Conservation (phyloP, 2,797 vertebrate genomes). For the Sandelia bainsii region DNA sequence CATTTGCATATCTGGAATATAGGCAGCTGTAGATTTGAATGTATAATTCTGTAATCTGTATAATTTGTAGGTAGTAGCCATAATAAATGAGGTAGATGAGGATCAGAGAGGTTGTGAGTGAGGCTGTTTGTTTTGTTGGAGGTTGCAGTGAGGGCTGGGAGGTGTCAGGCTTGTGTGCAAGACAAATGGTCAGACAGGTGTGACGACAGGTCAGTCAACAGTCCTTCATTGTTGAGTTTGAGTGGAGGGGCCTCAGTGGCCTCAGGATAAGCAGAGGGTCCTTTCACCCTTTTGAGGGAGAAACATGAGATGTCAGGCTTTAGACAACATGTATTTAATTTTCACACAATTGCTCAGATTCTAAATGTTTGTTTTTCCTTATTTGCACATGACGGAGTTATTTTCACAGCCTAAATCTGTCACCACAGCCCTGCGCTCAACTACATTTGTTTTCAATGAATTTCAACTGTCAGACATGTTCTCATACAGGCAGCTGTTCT, state of each 20-base stretch:
- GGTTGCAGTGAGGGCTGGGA: constrained; percentile 32
- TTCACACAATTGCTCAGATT: not conserved
- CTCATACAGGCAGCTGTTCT: constrained; percentile 53
- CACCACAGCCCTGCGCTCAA: not conserved
- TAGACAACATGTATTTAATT: constrained; percentile 14
- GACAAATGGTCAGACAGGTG: constrained; percentile 81
- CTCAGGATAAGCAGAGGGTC: constrained; percentile 27
- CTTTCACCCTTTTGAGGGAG: constrained; percentile 3
- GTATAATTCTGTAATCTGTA: not conserved
- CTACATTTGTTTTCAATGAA: constrained; percentile 32
- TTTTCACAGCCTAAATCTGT: constrained; percentile 17
- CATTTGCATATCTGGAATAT: constrained; percentile 34
- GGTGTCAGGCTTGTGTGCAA: constrained; percentile 52
- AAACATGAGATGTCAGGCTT: constrained; percentile 21
- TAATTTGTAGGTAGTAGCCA: constrained; percentile 13
- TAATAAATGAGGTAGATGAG: constrained; percentile 34
- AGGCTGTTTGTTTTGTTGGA: constrained; percentile 26
- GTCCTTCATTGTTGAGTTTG: constrained; percentile 38
- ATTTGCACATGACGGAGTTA: not conserved
- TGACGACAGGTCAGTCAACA: constrained; percentile 33
- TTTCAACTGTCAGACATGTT: constrained; percentile 22
- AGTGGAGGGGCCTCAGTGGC: constrained; percentile 17
- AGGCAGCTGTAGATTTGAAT: constrained; percentile 1
- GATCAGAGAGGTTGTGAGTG: constrained; percentile 11
- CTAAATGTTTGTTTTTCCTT: not conserved